Base-by-base conservation (phyloP, 2,113 vertebrate genomes). In the Reinhardtius hippoglossoides region DNA sequence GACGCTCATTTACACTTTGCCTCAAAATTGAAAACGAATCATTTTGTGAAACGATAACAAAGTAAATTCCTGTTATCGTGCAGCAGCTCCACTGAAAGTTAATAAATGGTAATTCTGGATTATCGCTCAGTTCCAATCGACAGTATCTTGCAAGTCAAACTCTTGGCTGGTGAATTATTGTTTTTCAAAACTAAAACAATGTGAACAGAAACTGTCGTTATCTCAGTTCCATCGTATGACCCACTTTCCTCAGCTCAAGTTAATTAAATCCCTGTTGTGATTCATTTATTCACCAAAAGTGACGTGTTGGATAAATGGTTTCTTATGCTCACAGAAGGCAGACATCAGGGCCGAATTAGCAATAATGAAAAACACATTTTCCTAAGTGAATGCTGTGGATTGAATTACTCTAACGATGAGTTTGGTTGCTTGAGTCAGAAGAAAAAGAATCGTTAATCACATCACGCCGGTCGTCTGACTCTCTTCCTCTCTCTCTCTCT, bases 231-330 rank as follows among this genome's bases (percentile, higher is more conserved):
- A 40, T 68, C 37, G 16, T 64, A 42, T 46, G 61, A 59, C 59
- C 56, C 35, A 75, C 31, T 78, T 88, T 82, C 69, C 52, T 56
- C 10, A 31, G 15, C 44, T 84, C 24, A 52, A 55, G 60, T 65
- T 44, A 46, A 13, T 66, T 14, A 15, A 56, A 52, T 20, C 15
- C 13, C 10, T 61, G 65, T 46, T 21, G 46, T 27, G n/a, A 16
- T 67, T 75, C 3, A 71, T 55, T 69, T 78, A 82, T 83, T 78
- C 44, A 84, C 82, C 68, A 23, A 9, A 75, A 66, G 56, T 35
- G 24, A 26, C 48, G 56, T 3, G 5, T 50, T 46, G 44, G 58
- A 44, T 24, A 55, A 71, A 52, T n/a, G 40, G 37, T 82, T 82
- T 31, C 75, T 42, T 37, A 67, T 54, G 26, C 63, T 9, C 5